Evolutionary conservation across 1,140 invertebrate species (phyloP), one percentile per base, ranked within the genome.

Genomic region (Nasonia longicornis): DNA sequence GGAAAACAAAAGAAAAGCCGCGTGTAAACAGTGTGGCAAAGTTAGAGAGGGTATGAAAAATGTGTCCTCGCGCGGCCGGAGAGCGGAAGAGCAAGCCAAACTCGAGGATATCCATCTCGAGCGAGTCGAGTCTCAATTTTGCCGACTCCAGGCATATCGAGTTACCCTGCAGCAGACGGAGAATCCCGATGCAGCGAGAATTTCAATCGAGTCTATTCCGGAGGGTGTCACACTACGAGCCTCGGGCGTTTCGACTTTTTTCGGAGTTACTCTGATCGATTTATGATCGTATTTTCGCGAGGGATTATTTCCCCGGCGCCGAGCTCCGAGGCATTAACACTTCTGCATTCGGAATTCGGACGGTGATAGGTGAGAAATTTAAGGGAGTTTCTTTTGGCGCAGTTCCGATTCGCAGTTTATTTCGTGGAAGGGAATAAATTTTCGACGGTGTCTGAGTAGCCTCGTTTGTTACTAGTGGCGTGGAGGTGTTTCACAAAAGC

Each of bases 131-230:
- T 76, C n/a, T 66, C 74, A 76, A 76, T 66, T 76, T 66, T 66
- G 52, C 58, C 20, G 42, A 58, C 72, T 74, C 48, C 48, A 58
- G 72, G 31, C n/a, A 74, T 74, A 74, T 52, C 45, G 45, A 52
- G 72, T 72, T 72, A 45, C 20, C 31, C 31, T 38, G 70, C 64
- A 66, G 2, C 1, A 26, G 26, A 26, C 69, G 8, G 48, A 0
- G 14, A 75, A 58, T 75, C 52, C 48, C 45, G 48, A 75, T 63
- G 45, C 48, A 63, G 8, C 26, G 29, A 75, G 73, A 58, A 75
- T 75, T 75, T 75, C 52, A 75, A 75, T 75, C 16, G 73, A 75
- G 48, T 63, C 6, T 26, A 26, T 67, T 26, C 29, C 66, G 20
- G 52, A 58, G 52, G 52, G 6, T n/a, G 6, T 6, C 20, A 16